A percentile compares a stretch with the other conserved stretches of the same genome.
phyloP scores from a whole-genome alignment of 2,797 vertebrate species.

The Sebastes trivittatus region DNA sequence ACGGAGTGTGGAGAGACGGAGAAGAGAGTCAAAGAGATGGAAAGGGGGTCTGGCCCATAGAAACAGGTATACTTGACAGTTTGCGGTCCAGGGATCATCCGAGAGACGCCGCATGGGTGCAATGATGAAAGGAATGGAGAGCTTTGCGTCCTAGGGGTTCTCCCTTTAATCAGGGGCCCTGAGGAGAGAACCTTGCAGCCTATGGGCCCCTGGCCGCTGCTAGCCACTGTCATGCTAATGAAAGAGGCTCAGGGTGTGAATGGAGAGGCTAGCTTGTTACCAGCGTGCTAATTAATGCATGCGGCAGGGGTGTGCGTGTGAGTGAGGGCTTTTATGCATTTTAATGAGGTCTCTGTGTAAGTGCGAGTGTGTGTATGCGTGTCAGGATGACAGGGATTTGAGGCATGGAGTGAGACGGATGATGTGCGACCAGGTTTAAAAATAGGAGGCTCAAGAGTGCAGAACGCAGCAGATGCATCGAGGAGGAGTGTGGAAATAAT shows the following conservation, averaged over 20 bases:
- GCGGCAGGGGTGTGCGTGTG: slow-evolving; percentile 63
- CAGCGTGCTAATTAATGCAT: slow-evolving; percentile 84
- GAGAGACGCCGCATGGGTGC: slow-evolving; percentile 68
- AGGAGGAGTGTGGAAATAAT: slow-evolving; percentile 28
- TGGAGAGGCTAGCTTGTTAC: slow-evolving; percentile 83
- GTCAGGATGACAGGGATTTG: slow-evolving; percentile 62
- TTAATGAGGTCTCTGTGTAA: slow-evolving; percentile 71
- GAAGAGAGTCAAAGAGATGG: slow-evolving; percentile 65
- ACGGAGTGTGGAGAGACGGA: slow-evolving; percentile 51
- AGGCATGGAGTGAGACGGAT: slow-evolving; percentile 47
- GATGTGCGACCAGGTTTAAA: slow-evolving; percentile 55
- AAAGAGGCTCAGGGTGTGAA: slow-evolving; percentile 83
- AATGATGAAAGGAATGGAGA: slow-evolving; percentile 78
- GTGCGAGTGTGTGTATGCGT: slow-evolving; percentile 45
- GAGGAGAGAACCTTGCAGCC: slow-evolving; percentile 75
- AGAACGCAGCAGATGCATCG: slow-evolving; percentile 38
- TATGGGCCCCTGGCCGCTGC: slow-evolving; percentile 69
- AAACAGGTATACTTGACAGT: slow-evolving; percentile 83
- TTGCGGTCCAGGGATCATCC: slow-evolving; percentile 76
- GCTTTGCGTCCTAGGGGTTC: slow-evolving; percentile 77
- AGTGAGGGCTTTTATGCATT: slow-evolving; percentile 65
- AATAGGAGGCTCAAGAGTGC: slow-evolving; percentile 35
- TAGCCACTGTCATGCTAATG: slow-evolving; percentile 86
- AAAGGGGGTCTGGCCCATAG: slow-evolving; percentile 62
- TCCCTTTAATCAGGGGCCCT: slow-evolving; percentile 84